Evolutionary conservation across 2,888 invertebrate species (phyloP).

Genomic region (Ectemnius cavifrons): DNA sequence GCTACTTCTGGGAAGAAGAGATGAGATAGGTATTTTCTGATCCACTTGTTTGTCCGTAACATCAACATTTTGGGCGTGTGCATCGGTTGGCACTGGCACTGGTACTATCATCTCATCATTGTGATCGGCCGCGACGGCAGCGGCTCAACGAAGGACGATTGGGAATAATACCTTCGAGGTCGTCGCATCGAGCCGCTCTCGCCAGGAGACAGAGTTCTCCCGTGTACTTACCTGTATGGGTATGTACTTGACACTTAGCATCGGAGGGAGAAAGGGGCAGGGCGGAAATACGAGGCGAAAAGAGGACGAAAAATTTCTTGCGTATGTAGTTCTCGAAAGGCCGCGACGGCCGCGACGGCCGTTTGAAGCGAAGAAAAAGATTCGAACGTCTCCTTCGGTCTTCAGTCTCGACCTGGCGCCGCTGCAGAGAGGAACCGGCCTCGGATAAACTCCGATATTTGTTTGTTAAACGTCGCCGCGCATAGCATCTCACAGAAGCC

Average conservation of each 20-base stretch:
- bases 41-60: too few relatives aligned
- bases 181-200: slow-evolving; percentile 36
- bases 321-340: slow-evolving; percentile 5
- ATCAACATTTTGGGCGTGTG: too few relatives aligned
- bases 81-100: neutral
- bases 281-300: slow-evolving; percentile 14
- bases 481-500: too few relatives aligned
- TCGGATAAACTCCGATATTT: too few relatives aligned
- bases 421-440: neutral
- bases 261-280: slow-evolving; percentile 17
- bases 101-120: slow-evolving; percentile 39
- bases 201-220: slow-evolving; percentile 28
- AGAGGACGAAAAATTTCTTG: slow-evolving; percentile 36
- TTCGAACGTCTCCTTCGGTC: slow-evolving; percentile 21
- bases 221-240: slow-evolving; percentile 5
- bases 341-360: slow-evolving; percentile 27
- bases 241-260: slow-evolving; percentile 55
- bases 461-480: too few relatives aligned
- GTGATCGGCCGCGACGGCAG: slow-evolving; percentile 24
- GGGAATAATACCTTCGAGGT: slow-evolving; percentile 55
- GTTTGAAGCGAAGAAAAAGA: slow-evolving; percentile 25
- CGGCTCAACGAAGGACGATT: slow-evolving; percentile 51
- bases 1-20: too few relatives aligned
- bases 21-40: too few relatives aligned
- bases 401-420: slow-evolving; percentile 42